A percentile compares a stretch with the other conserved stretches of the same genome.
phyloP scores from a whole-genome alignment of 92 coral and sea anemone species.

The Pocillopora grandis region DNA sequence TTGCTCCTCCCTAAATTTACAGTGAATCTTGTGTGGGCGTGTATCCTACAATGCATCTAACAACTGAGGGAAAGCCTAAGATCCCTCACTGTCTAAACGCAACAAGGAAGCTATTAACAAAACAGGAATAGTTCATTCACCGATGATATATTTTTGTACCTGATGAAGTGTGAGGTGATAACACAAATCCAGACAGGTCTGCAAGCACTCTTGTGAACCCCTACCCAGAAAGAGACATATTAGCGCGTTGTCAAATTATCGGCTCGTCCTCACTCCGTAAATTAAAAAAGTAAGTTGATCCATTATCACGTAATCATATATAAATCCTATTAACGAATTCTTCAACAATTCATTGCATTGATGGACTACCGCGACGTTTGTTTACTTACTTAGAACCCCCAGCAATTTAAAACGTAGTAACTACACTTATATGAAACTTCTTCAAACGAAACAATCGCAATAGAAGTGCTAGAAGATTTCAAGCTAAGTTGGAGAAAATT shows the following conservation, averaged over 20 bases:
- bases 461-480: too few species aligned
- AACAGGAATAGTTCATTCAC: background rate
- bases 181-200: constrained; percentile 65
- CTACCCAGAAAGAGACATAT: constrained; percentile 40
- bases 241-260: background rate
- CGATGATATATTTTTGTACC: constrained; percentile 20
- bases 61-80: too few species aligned
- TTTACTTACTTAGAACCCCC: background rate
- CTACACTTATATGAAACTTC: too few species aligned
- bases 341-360: background rate
- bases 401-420: background rate
- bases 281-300: background rate
- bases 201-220: constrained; percentile 38
- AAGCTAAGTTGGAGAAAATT: background rate
- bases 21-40: too few species aligned
- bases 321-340: background rate
- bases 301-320: background rate
- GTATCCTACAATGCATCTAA: too few species aligned
- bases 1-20: too few species aligned
- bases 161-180: constrained; percentile 38
- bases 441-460: too few species aligned
- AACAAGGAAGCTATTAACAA: too few species aligned
- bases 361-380: background rate
- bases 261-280: background rate
- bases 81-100: too few species aligned